Evolutionary conservation across 2,888 invertebrate species (phyloP).

Genomic region (Hirtodrosophila trivittata): DNA sequence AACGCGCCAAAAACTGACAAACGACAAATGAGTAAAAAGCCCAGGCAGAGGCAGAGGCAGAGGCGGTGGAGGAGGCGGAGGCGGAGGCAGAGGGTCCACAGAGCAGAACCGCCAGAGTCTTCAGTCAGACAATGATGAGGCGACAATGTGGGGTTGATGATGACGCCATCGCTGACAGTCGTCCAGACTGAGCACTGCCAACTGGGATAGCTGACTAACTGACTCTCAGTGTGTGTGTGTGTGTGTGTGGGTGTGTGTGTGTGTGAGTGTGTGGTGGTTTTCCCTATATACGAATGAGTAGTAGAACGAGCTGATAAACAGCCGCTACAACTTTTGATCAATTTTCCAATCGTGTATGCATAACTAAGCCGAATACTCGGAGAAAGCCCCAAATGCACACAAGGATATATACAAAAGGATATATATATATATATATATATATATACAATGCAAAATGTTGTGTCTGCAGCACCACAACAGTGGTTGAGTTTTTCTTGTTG

Average conservation of each 20-base stretch:
- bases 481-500: conserved; percentile 33
- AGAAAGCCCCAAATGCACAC: conserved; percentile 19
- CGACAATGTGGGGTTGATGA: conserved; percentile 29
- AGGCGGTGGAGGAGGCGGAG: background rate
- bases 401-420: conserved; percentile 6
- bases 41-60: conserved; percentile 20
- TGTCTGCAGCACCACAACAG: conserved; percentile 46
- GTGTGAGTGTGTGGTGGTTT: conserved; percentile 5
- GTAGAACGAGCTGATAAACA: conserved; percentile 28
- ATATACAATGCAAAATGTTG: conserved; percentile 17
- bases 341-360: conserved; percentile 45
- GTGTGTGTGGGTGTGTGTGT: conserved; percentile 1
- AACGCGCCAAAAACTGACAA: conserved; percentile 73
- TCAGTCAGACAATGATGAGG: conserved; percentile 26
- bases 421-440: conserved; percentile 7
- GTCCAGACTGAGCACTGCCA: conserved; percentile 16
- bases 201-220: conserved; percentile 14
- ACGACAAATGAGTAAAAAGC: conserved; percentile 68
- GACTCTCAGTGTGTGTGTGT: conserved; percentile 7
- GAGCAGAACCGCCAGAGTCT: background rate
- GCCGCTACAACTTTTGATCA: conserved; percentile 20
- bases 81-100: background rate
- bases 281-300: background rate
- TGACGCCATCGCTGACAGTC: conserved; percentile 29
- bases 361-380: conserved; percentile 37